Base-by-base conservation (phyloP, 2,797 vertebrate species). In the Lepus townsendii region DNA sequence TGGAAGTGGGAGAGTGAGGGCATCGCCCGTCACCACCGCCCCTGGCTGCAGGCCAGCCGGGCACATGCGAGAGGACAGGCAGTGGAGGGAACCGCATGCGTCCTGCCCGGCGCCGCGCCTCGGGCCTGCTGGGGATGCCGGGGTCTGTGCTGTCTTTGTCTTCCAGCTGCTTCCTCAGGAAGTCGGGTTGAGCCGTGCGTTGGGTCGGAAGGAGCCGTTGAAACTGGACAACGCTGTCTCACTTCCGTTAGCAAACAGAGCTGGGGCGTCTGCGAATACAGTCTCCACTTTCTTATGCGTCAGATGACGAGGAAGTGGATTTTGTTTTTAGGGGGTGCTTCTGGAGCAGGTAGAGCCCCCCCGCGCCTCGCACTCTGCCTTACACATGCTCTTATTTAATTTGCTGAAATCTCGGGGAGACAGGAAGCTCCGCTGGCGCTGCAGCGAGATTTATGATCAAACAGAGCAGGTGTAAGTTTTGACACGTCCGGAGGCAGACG, bases 401-500 rank as follows among this genome's bases (percentile, higher is more conserved):
- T 97, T 97, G 97, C 98, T 97, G 98, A 96, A 98, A 98, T 66
- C 65, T 63, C 27, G 17, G 27, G 10, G n/a, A 30, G 17, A 20
- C 13, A 57, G 17, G 54, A 80, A 75, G 96, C 96, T 97, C 92
- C 96, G 95, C 89, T 75, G 97, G 93, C 96, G 92, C 93, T 68
- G 96, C 93, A 97, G 96, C 84, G 97, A 98, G 98, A 98, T 98
- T 98, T 98, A 97, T 98, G 98, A 98, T 98, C 98, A 98, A 98
- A 98, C 97, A 97, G 98, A 98, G 97, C 96, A 98, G 98, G 98
- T 97, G 95, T 97, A 96, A 98, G 98, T 98, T 99, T 98, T 98
- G 98, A 98, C 98, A 98, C 95, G 97, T 98, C 98, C 98, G 97
- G 98, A 98, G 97, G 98, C 98, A 98, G 98, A 98, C 98, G 98